Evolutionary conservation across 2,797 vertebrate species (phyloP), one percentile per base, ranked within the genome.

Genomic region (Simalia tracyae): DNA sequence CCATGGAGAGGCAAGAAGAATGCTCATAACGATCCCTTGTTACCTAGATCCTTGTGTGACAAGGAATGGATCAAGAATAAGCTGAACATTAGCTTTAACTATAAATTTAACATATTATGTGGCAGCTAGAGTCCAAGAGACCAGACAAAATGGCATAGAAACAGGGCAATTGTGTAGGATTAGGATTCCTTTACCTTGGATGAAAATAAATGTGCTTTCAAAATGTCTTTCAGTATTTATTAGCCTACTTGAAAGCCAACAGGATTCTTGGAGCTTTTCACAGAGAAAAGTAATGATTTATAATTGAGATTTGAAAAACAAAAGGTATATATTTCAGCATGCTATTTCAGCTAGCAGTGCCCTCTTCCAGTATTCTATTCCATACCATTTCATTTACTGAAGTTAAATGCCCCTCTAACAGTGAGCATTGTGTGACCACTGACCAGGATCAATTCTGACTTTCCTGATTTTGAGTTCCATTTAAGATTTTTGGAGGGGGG

Each of bases 121-220:
- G 7, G 60, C 81, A 85, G 24, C 28, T 50, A n/a, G 54, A 56
- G 46, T n/a, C 8, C 46, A 63, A 84, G 56, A 89, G n/a, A n/a
- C 50, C 42, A 50, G 19, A 10, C 60, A 59, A 86, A 26, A 94
- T 87, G 95, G 91, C 61, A 31, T 60, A 94, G 95, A 90, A 92
- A 92, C 50, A 90, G 81, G 17, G 22, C 61, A 89, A 28, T 15
- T 61, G 89, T 12, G 60, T 31, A 92, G 92, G 94, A 95, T 61
- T 84, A 94, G 68, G 60, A 95, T 61, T 94, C 92, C 90, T 92
- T 86, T 46, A 59, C 6, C 26, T 46, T 63, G 8, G 22, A 63
- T 81, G 42, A 61, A 90, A 84, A 60, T 60, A 81, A 76, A n/a
- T 68, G 5, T 86, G 12, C 19, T 59, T 89, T 84, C 8, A 76